Base-by-base conservation (phyloP, 2,888 invertebrate species). In the Craniophora ligustri region DNA sequence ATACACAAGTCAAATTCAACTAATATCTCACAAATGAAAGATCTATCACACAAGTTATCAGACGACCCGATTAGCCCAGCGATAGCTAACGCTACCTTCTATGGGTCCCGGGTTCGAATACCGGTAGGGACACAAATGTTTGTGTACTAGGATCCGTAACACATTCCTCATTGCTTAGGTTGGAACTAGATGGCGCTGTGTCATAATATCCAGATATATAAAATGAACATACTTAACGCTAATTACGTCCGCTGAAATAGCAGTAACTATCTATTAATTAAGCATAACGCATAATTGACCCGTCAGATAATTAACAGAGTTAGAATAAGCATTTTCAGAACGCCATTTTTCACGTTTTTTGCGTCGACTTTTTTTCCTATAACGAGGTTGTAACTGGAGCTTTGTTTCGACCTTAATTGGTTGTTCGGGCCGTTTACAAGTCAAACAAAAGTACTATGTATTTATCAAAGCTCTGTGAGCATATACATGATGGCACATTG, bases 371-470 rank as follows among this genome's bases (percentile, higher is more conserved):
- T 67, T 70, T 49, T 48, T 45, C n/a, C 42, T 49, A 44, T 63
- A 63, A 72, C 57, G 69, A 68, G 56, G 45, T 41, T 59, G 55
- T 72, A 47, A 72, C 53, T 7, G 48, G 19, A 48, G 55, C 53
- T 50, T 72, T 68, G 60, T 68, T 51, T 44, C 23, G n/a, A 14
- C 48, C 56, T 38, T 72, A 72, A 70, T 64, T 68, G 69, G 56
- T 54, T 67, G 51, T 67, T 69, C 35, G 31, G 41, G 34, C 39
- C 41, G 30, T 72, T 68, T 30, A 54, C 49, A 60, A 72, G 58
- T 72, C 41, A 63, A 63, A 68, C 48, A 55, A 72, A 72, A 48
- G 57, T 47, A 50, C 42, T 19, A 38, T 60, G 57, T 64, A 64
- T 70, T 64, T 60, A 64, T 67, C 63, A 51, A 49, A 54, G 48